Conservation (phyloP, 2,888 invertebrate genomes). For the Escarpia spicata region DNA sequence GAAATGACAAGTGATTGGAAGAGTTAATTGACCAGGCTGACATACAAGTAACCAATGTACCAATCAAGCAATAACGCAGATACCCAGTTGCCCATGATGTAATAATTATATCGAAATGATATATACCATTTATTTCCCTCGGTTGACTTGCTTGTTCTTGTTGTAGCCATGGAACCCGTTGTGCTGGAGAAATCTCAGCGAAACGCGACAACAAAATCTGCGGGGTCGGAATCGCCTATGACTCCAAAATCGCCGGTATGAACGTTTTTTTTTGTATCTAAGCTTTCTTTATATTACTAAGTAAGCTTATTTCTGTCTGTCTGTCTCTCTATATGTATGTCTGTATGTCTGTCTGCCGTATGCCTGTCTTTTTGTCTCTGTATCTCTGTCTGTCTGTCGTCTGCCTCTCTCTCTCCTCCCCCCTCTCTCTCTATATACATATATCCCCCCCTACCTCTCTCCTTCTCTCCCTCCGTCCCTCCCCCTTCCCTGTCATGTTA, state of each 20-base stretch:
- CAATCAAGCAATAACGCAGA: not conserved
- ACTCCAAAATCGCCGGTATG: conserved; percentile 95
- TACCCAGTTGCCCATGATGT: not conserved
- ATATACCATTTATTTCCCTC: not conserved
- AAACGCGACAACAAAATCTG: conserved; percentile 97
- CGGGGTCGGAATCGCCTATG: conserved; percentile 98
- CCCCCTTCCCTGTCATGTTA: too few relatives aligned
- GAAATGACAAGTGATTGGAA: not conserved
- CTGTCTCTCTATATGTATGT: not conserved
- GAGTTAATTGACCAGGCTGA: not conserved
- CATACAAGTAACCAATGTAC: not conserved
- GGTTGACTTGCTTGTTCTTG: not conserved
- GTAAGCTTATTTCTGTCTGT: not conserved
- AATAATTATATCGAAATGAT: not conserved
- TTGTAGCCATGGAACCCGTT: conserved; percentile 93
- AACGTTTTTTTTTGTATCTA: too few relatives aligned
- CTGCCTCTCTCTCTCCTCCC: too few relatives aligned
- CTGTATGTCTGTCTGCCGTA: too few relatives aligned
- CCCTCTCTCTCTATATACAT: too few relatives aligned
- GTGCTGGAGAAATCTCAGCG: conserved; percentile 99
- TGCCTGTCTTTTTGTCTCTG: too few relatives aligned
- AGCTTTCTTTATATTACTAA: too few relatives aligned
- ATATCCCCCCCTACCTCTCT: too few relatives aligned
- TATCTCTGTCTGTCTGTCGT: too few relatives aligned
- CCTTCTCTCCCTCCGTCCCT: too few relatives aligned